Conservation (phyloP, 2,888 invertebrate genomes). For the Apodemia zela region DNA sequence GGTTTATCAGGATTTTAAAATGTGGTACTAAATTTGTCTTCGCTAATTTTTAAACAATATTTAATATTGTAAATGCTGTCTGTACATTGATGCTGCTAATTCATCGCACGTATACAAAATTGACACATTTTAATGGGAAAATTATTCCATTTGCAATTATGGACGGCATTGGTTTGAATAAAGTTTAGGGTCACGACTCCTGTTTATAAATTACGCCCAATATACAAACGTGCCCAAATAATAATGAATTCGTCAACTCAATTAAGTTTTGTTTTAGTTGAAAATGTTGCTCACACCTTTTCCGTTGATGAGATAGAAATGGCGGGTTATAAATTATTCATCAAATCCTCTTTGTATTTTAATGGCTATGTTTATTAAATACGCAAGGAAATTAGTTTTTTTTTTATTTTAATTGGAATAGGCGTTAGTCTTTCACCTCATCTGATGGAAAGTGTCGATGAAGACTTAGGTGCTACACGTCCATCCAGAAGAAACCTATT, state of each 20-base stretch:
- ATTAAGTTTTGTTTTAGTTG: slow-evolving; percentile 33
- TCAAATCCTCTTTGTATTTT: slow-evolving; percentile 35
- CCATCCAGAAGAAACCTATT: too few relatives aligned
- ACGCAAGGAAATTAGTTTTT: slow-evolving; percentile 25
- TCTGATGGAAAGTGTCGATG: too few relatives aligned
- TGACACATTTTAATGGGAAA: slow-evolving; percentile 10
- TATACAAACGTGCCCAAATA: slow-evolving; percentile 14
- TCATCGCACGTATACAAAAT: slow-evolving; percentile 6
- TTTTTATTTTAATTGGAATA: not conserved
- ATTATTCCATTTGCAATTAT: slow-evolving; percentile 13
- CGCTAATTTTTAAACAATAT: too few relatives aligned
- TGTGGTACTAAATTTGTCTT: too few relatives aligned
- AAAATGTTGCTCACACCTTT: slow-evolving; percentile 33
- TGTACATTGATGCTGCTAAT: not conserved
- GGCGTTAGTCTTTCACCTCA: too few relatives aligned
- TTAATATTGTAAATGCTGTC: not conserved
- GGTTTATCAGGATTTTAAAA: too few relatives aligned
- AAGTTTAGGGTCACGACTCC: slow-evolving; percentile 15
- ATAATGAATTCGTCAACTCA: slow-evolving; percentile 22
- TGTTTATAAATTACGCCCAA: slow-evolving; percentile 2
- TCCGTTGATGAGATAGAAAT: slow-evolving; percentile 33
- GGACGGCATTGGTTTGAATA: slow-evolving; percentile 4
- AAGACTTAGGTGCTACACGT: too few relatives aligned
- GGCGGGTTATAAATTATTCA: slow-evolving; percentile 33
- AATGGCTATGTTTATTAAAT: slow-evolving; percentile 31